These are phyloP conservation scores for Sinodicranocentrus sp. DNA, from an alignment of 2,888 invertebrate genomes.

Conservation along the genomic window DNA sequence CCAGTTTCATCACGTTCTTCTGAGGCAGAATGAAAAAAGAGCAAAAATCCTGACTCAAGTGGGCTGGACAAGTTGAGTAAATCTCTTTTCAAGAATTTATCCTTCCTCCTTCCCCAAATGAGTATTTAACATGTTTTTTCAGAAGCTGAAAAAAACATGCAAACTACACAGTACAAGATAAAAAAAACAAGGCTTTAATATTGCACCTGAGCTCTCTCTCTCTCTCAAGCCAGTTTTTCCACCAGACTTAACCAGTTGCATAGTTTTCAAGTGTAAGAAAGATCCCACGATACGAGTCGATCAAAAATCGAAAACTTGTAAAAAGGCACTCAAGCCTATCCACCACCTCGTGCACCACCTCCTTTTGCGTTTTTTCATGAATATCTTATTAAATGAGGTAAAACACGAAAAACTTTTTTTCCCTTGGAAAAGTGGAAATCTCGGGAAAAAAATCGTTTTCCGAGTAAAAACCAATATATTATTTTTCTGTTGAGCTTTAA, in stretches of 20 bases:
- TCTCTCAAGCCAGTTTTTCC: slow-evolving; percentile 51
- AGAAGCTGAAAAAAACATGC: slow-evolving; percentile 57
- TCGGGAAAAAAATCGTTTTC: slow-evolving; percentile 32
- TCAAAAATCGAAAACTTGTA: slow-evolving; percentile 37
- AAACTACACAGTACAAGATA: slow-evolving; percentile 27
- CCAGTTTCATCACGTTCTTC: slow-evolving; percentile 50
- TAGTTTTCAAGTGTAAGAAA: slow-evolving; percentile 4
- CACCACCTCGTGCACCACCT: not conserved
- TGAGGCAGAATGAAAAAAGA: not conserved
- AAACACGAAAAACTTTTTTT: slow-evolving; percentile 48
- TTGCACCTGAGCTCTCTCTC: slow-evolving; percentile 33
- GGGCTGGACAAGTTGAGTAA: slow-evolving; percentile 64
- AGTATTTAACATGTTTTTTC: slow-evolving; percentile 29
- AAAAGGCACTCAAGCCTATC: not conserved
- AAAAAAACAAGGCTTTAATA: slow-evolving; percentile 47
- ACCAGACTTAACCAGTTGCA: slow-evolving; percentile 31
- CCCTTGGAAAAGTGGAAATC: slow-evolving; percentile 13
- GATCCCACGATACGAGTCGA: slow-evolving; percentile 63
- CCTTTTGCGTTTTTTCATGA: slow-evolving; percentile 1
- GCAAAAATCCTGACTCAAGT: slow-evolving; percentile 37
- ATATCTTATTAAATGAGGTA: slow-evolving; percentile 48
- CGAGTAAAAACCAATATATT: slow-evolving; percentile 60
- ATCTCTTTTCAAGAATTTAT: slow-evolving; percentile 40
- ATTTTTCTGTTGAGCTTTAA: slow-evolving; percentile 26
- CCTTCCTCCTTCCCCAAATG: not conserved